These are phyloP conservation scores for Trematomus bernacchii DNA, from an alignment of 2,797 vertebrate genomes.

Conservation along the genomic window DNA sequence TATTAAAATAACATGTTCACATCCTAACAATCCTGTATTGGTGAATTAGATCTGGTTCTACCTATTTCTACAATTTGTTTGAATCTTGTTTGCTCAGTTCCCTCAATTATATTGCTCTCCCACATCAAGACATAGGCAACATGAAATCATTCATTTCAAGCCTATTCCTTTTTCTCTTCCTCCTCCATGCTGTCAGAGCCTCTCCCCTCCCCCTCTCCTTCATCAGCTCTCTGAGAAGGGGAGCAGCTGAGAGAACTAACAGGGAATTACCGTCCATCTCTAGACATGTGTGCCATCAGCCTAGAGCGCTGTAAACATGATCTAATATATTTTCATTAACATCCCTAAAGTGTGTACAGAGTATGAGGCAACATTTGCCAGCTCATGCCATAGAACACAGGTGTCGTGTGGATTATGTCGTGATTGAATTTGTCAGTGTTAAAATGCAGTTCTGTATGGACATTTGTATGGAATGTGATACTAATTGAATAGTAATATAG, in stretches of 20 bases:
- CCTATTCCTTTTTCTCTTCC: conserved; percentile 27
- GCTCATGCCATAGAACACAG: conserved; percentile 5
- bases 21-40: neutral
- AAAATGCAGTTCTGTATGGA: neutral
- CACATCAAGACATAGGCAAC: neutral
- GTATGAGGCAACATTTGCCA: conserved; percentile 7
- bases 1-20: neutral
- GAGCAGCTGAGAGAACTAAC: conserved; percentile 79
- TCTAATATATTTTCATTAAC: conserved; percentile 66
- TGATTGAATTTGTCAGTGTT: conserved; percentile 19
- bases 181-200: conserved; percentile 38
- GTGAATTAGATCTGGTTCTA: neutral
- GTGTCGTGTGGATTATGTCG: neutral
- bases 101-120: neutral
- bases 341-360: conserved; percentile 34
- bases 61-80: neutral
- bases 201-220: conserved; percentile 64
- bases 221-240: conserved; percentile 57
- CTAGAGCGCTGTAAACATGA: conserved; percentile 63
- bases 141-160: neutral
- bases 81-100: neutral
- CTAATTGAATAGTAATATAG: neutral
- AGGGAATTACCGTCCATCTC: conserved; percentile 73
- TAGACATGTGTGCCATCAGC: conserved; percentile 58
- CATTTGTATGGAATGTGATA: neutral